phyloP scores from a whole-genome alignment of 2,888 invertebrate genomes.

The Ennomos fuscantarius region DNA sequence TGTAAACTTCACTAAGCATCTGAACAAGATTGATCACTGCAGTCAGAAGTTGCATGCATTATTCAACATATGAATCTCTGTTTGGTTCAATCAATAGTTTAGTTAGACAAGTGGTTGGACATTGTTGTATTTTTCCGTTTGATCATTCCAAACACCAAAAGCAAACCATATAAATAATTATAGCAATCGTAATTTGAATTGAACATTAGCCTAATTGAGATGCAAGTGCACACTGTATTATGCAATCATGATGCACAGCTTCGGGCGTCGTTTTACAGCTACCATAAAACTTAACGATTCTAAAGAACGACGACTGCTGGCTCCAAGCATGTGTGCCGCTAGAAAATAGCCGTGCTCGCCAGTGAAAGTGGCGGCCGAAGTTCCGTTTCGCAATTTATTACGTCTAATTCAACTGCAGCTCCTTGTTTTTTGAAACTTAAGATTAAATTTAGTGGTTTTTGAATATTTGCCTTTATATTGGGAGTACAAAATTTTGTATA shows the following conservation, averaged over 20 bases:
- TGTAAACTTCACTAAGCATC: background rate
- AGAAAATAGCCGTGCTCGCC: constrained; percentile 71
- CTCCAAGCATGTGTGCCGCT: constrained; percentile 48
- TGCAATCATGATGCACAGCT: constrained; percentile 51
- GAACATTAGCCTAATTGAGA: constrained; percentile 36
- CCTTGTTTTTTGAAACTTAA: constrained; percentile 36
- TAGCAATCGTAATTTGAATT: constrained; percentile 30
- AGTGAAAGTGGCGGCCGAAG: constrained; percentile 78
- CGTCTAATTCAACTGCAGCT: constrained; percentile 53
- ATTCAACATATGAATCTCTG: constrained; percentile 6
- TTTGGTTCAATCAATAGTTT: background rate
- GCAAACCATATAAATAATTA: constrained; percentile 25
- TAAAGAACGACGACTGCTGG: constrained; percentile 45
- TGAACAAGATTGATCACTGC: constrained; percentile 22
- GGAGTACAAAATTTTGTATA: constrained; percentile 21
- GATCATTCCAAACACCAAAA: constrained; percentile 19
- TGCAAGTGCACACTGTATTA: constrained; percentile 45
- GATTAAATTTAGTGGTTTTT: constrained; percentile 13
- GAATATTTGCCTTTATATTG: constrained; percentile 27
- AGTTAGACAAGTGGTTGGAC: constrained; percentile 11
- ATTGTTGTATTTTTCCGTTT: constrained; percentile 15
- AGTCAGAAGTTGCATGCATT: constrained; percentile 21
- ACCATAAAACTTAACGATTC: constrained; percentile 68
- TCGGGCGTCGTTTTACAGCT: constrained; percentile 50
- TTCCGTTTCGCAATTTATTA: constrained; percentile 74